A percentile compares a stretch with the other conserved stretches of the same genome.
phyloP scores from a whole-genome alignment of 2,888 invertebrate species.

The Melanargia galathea region DNA sequence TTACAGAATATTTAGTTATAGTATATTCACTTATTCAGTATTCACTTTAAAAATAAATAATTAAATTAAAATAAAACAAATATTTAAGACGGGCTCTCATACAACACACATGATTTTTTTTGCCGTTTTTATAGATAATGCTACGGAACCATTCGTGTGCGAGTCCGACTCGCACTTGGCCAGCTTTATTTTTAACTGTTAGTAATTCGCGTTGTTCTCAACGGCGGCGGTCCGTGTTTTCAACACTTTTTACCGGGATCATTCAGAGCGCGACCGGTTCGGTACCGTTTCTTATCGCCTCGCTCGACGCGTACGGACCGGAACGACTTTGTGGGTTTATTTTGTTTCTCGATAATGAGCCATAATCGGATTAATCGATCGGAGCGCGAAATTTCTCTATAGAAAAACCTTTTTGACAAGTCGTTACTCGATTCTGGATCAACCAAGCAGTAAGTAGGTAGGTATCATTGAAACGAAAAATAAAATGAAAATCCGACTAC shows the following conservation, averaged over 20 bases:
- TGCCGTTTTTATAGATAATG: too few relatives aligned
- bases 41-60: too few relatives aligned
- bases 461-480: too few relatives aligned
- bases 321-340: conserved; percentile 66
- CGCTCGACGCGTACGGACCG: conserved; percentile 58
- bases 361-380: conserved; percentile 33
- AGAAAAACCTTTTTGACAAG: background rate
- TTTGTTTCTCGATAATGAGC: conserved; percentile 36
- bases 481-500: too few relatives aligned
- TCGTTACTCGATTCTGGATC: background rate
- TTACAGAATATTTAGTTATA: too few relatives aligned
- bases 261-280: conserved; percentile 71
- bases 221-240: conserved; percentile 30
- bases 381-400: conserved; percentile 15
- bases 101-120: too few relatives aligned
- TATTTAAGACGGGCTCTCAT: too few relatives aligned
- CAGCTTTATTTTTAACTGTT: conserved; percentile 40
- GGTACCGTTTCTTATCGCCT: conserved; percentile 66
- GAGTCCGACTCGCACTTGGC: too few relatives aligned
- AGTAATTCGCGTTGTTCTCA: conserved; percentile 31
- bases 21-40: too few relatives aligned
- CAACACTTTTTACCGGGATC: conserved; percentile 50
- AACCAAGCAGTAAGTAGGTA: too few relatives aligned
- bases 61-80: too few relatives aligned
- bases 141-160: too few relatives aligned